A percentile compares a stretch with the other conserved stretches of the same genome.
Conservation (phyloP, 2,113 vertebrate genomes). For the Chloropsis cyanopogon region DNA sequence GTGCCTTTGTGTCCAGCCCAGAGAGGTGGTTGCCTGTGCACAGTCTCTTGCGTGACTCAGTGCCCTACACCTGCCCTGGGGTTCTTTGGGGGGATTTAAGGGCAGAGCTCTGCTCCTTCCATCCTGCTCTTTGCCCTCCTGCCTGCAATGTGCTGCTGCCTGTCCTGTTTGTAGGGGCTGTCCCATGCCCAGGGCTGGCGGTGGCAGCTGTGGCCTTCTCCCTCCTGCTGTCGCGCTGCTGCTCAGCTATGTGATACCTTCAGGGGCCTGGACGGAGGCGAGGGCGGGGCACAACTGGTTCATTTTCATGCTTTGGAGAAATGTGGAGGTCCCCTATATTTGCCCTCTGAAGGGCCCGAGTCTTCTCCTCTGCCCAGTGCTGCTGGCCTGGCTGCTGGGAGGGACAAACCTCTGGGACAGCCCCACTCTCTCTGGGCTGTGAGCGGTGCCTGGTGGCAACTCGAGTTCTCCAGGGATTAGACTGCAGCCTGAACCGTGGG, state of each 20-base stretch:
- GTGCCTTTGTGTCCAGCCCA: neutral
- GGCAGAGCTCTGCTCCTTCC: neutral
- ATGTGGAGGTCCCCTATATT: neutral
- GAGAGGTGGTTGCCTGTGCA: fast-evolving
- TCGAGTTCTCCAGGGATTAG: fast-evolving
- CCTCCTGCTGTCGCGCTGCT: neutral
- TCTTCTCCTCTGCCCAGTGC: neutral
- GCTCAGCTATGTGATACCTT: neutral
- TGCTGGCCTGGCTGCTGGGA: neutral
- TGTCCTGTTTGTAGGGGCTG: neutral
- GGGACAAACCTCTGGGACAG: neutral
- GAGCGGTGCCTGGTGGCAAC: fast-evolving
- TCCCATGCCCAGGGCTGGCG: fast-evolving
- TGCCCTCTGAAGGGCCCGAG: neutral
- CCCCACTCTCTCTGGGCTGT: fast-evolving
- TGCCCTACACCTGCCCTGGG: neutral
- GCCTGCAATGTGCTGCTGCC: neutral
- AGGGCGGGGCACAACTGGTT: neutral
- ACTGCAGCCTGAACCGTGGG: neutral
- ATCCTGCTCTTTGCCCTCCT: neutral
- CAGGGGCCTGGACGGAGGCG: fast-evolving
- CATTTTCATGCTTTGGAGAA: neutral
- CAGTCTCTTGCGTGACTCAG: fast-evolving
- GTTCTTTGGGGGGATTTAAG: neutral
- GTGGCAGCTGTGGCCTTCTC: neutral